phyloP scores from a whole-genome alignment of 2,113 vertebrate species.

The Physeter macrocephalus region DNA sequence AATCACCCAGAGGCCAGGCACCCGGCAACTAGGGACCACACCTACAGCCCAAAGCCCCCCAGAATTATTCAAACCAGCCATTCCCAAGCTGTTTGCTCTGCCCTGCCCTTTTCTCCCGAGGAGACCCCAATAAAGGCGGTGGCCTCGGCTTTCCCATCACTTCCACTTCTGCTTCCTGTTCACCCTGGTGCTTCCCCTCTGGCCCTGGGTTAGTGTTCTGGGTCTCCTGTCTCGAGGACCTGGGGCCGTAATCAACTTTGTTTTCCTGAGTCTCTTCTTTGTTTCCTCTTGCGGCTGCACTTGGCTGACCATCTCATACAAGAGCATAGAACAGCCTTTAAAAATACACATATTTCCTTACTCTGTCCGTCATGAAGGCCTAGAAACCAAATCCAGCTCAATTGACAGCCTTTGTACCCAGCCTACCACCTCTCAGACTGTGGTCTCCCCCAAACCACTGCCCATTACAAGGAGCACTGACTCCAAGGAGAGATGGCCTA shows the following conservation, averaged over 20 bases:
- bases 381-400: background rate
- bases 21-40: background rate
- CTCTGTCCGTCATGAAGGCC: background rate
- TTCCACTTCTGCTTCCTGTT: no score
- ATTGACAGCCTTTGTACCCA: no score
- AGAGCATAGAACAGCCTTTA: background rate
- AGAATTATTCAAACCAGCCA: background rate
- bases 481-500: background rate
- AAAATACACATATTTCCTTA: background rate
- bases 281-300: background rate
- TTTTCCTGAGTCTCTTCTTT: background rate
- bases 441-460: background rate
- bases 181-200: rapidly evolving
- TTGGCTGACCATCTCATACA: background rate
- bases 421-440: background rate
- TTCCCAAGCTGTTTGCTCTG: no score
- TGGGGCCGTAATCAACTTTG: background rate
- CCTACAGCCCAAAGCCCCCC: background rate
- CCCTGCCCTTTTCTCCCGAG: background rate
- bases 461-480: background rate
- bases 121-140: background rate
- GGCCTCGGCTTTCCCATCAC: background rate
- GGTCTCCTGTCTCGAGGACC: background rate
- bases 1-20: rapidly evolving
- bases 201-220: background rate